These are phyloP conservation scores for Dolichotis patagonum DNA, from an alignment of 2,113 vertebrate genomes.

Conservation along the genomic window DNA sequence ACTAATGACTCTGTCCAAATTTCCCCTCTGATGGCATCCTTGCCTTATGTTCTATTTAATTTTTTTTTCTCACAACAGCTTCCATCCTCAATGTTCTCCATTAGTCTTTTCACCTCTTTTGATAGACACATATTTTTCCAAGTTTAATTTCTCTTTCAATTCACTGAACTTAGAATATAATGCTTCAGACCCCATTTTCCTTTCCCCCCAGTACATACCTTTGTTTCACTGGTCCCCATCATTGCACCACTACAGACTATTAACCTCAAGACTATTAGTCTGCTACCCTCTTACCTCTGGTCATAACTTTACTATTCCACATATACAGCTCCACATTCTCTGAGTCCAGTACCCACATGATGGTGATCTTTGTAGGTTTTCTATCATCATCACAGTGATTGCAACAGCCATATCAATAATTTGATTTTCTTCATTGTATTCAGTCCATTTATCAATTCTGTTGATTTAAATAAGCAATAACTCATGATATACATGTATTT, in stretches of 20 bases:
- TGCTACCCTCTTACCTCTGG: neutral
- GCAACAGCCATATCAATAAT: neutral
- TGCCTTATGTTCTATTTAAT: neutral
- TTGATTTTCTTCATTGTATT: neutral
- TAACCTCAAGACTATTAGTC: neutral
- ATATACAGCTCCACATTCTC: neutral
- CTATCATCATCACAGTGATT: neutral
- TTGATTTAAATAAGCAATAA: neutral
- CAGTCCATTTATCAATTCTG: neutral
- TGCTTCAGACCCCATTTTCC: neutral
- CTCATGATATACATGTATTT: neutral
- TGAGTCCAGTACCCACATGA: neutral
- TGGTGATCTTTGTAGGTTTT: neutral
- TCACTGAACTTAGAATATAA: neutral
- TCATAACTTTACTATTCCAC: neutral
- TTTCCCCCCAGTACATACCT: neutral
- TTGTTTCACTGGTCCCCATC: neutral
- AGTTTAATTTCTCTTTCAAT: slow-evolving; percentile 35
- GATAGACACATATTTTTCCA: neutral
- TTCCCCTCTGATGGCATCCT: neutral
- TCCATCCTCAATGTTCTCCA: neutral
- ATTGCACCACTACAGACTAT: neutral
- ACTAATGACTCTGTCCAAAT: neutral
- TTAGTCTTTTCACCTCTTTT: neutral
- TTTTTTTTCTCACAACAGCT: neutral